These are phyloP conservation scores for Denticeps clupeoides DNA, from an alignment of 2,797 vertebrate genomes.

Conservation along the genomic window DNA sequence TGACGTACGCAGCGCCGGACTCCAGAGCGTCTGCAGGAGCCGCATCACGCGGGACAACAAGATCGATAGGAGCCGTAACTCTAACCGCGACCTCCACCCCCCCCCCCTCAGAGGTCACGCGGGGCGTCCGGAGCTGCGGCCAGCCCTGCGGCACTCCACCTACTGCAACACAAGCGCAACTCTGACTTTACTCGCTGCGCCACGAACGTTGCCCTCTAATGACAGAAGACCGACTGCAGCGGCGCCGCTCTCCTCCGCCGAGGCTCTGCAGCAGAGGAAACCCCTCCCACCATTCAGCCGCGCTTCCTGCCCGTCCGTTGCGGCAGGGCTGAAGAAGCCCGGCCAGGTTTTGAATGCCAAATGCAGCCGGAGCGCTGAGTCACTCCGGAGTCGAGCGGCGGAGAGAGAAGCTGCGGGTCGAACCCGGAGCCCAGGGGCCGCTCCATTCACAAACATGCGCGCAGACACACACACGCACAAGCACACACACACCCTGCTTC, in stretches of 20 bases:
- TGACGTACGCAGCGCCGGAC: too few relatives aligned
- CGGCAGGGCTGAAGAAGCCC: background rate
- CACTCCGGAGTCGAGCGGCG: slow-evolving; percentile 13
- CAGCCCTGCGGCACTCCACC: too few relatives aligned
- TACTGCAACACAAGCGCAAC: too few relatives aligned
- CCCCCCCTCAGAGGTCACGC: slow-evolving; percentile 39
- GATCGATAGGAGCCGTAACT: slow-evolving; percentile 56
- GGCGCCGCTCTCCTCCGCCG: background rate
- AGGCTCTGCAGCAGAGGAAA: background rate
- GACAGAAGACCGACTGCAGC: background rate
- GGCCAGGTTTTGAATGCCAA: slow-evolving; percentile 20
- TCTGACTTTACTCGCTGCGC: background rate
- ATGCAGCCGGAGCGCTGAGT: slow-evolving; percentile 19
- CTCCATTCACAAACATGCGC: background rate
- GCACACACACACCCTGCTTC: too few relatives aligned
- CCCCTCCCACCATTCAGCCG: too few relatives aligned
- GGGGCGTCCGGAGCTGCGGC: background rate
- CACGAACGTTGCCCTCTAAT: background rate
- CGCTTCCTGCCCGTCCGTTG: background rate
- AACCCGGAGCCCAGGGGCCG: background rate
- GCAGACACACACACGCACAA: slow-evolving; percentile 4
- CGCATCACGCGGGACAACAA: slow-evolving; percentile 40
- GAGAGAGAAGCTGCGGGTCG: background rate
- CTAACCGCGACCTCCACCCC: slow-evolving; percentile 48
- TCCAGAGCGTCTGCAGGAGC: slow-evolving; percentile 36